Percentiles rank a stretch among this genome's conserved stretches.
These are phyloP conservation scores for Labia minor DNA, from an alignment of 2,888 invertebrate genomes.

Conservation along the genomic window DNA sequence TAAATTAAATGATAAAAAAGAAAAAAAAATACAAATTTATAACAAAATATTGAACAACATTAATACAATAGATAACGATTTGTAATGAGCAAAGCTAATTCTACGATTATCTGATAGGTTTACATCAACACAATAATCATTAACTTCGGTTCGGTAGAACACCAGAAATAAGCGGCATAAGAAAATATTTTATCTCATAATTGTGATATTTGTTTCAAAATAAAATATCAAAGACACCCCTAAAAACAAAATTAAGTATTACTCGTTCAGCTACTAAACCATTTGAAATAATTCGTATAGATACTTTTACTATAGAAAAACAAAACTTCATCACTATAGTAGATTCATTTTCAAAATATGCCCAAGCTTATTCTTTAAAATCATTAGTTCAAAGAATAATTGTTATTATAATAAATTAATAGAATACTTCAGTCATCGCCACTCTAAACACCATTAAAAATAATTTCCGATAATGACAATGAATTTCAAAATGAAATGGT, in stretches of 20 bases:
- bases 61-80: too few relatives aligned
- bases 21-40: too few relatives aligned
- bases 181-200: too few relatives aligned
- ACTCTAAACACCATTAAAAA: constrained; percentile 21
- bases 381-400: constrained; percentile 18
- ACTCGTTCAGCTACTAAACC: constrained; percentile 19
- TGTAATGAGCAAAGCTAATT: too few relatives aligned
- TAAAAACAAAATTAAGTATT: background rate
- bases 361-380: constrained; percentile 21
- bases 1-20: too few relatives aligned
- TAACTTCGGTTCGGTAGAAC: too few relatives aligned
- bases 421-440: constrained; percentile 21
- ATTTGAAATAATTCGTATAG: constrained; percentile 23
- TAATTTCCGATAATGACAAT: constrained; percentile 22
- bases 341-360: constrained; percentile 23
- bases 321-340: constrained; percentile 22
- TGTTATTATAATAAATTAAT: constrained; percentile 19
- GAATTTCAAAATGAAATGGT: constrained; percentile 24
- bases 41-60: too few relatives aligned
- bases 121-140: too few relatives aligned
- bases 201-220: too few relatives aligned
- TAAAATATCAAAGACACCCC: background rate
- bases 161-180: too few relatives aligned
- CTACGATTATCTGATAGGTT: too few relatives aligned
- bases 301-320: constrained; percentile 21